Evolutionary conservation across 2,113 vertebrate genomes (phyloP).

Genomic region (Setophaga petechia): DNA sequence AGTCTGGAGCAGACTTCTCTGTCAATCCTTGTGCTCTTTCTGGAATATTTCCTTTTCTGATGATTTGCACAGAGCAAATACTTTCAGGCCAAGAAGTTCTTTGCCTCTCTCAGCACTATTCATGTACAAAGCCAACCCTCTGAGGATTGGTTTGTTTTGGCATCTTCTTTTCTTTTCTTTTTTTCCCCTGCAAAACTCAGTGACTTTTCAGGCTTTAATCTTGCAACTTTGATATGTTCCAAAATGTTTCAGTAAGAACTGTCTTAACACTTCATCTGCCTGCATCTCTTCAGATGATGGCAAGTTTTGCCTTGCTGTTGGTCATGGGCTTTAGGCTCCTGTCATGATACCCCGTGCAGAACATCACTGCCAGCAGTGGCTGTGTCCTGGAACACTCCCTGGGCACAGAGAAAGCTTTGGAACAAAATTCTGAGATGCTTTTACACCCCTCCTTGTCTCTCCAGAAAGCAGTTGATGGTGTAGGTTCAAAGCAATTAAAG

Average conservation of each 20-base stretch:
- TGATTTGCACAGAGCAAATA: conserved; percentile 13
- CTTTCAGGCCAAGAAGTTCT: background rate
- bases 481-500: background rate
- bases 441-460: background rate
- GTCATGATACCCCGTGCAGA: fast-evolving
- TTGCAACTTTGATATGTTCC: background rate
- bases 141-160: background rate
- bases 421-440: background rate
- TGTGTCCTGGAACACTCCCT: fast-evolving
- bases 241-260: background rate
- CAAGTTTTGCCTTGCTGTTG: background rate
- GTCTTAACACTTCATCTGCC: background rate
- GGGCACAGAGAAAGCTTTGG: background rate
- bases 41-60: background rate
- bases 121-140: background rate
- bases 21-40: background rate
- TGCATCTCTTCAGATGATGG: background rate
- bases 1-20: background rate
- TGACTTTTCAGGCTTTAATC: conserved; percentile 28
- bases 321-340: background rate
- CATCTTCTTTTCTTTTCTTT: background rate
- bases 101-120: background rate
- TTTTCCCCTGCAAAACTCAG: background rate
- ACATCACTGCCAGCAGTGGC: fast-evolving
- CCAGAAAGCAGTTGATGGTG: background rate